These are phyloP conservation scores for Clupea harengus DNA, from an alignment of 2,113 vertebrate species.

Conservation along the genomic window DNA sequence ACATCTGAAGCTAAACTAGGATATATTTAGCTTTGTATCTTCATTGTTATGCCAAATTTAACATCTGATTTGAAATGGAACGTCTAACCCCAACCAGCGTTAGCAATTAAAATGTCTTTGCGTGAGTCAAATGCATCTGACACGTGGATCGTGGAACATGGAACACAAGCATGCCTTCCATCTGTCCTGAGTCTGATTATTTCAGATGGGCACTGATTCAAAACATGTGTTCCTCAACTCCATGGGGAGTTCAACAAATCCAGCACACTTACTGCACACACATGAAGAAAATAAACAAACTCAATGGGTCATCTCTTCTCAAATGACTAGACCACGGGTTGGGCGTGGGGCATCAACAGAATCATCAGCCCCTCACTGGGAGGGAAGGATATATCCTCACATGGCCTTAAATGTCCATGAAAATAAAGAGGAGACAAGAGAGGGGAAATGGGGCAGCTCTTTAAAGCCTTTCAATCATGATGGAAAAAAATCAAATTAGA, in stretches of 20 bases:
- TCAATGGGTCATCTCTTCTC: background rate
- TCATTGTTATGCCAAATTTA: slow-evolving; percentile 1
- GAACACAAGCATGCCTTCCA: background rate
- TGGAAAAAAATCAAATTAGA: background rate
- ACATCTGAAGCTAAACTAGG: background rate
- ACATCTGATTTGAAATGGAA: background rate
- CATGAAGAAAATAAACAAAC: background rate
- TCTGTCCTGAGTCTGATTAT: slow-evolving; percentile 3
- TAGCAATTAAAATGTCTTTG: slow-evolving; percentile 2
- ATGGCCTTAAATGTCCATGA: background rate
- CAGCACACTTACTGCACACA: slow-evolving; percentile 1
- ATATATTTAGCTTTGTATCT: background rate
- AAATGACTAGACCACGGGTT: background rate
- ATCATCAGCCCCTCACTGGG: background rate
- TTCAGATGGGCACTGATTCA: slow-evolving; percentile 12
- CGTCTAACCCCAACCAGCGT: background rate
- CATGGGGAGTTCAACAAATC: background rate
- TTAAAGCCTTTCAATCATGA: background rate
- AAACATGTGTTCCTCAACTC: background rate
- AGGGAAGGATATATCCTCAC: background rate
- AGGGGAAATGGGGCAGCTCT: background rate
- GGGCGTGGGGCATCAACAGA: background rate
- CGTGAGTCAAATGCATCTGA: background rate
- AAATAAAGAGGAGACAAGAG: background rate
- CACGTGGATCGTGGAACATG: background rate